Base-by-base conservation (phyloP, 2,888 invertebrate genomes). In the Malthinus flaveolus region DNA sequence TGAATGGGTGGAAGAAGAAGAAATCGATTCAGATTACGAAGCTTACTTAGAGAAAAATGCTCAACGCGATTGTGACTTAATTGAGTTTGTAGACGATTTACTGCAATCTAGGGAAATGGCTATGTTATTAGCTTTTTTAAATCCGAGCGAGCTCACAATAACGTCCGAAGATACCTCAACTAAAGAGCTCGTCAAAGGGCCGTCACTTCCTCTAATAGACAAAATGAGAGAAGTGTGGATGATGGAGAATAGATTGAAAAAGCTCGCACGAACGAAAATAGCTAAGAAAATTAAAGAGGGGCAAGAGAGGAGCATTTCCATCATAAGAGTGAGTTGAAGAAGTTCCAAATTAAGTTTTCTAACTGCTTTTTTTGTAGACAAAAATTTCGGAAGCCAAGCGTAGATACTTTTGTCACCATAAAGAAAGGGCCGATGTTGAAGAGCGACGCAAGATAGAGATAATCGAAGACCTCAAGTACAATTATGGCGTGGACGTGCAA, bases 311-410 rank as follows among this genome's bases (percentile, higher is more conserved):
- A 47, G 52, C 4, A 61, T 66, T 9, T 31, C 46, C 6, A 13
- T 53, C 15, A 63, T 65, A 39, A 56, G 59, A 32, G 62, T 62
- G 52, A 36, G 11, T 23, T n/a, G 9, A 23, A 1, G 33, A 34
- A 42, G 36, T n/a, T n/a, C n/a, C n/a, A n/a, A n/a, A n/a, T n/a
- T n/a, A n/a, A n/a, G n/a, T n/a, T n/a, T n/a, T n/a, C n/a, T n/a
- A n/a, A n/a, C n/a, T n/a, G n/a, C n/a, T n/a, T n/a, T n/a, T 32
- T 12, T 59, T 44, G 11, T 39, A 64, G 61, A 49, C 49, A 10
- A 59, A 63, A 42, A 64, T 64, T 10, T 11, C 37, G 7, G 49
- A 61, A 32, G 62, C 54, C 0, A 57, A 49, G 10, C 33, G 32
- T 8, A 11, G 12, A 12, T 49, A 57, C 13, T 32, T 49, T 1